Conservation (phyloP, 2,888 invertebrate genomes). For the Melipona bicolor region DNA sequence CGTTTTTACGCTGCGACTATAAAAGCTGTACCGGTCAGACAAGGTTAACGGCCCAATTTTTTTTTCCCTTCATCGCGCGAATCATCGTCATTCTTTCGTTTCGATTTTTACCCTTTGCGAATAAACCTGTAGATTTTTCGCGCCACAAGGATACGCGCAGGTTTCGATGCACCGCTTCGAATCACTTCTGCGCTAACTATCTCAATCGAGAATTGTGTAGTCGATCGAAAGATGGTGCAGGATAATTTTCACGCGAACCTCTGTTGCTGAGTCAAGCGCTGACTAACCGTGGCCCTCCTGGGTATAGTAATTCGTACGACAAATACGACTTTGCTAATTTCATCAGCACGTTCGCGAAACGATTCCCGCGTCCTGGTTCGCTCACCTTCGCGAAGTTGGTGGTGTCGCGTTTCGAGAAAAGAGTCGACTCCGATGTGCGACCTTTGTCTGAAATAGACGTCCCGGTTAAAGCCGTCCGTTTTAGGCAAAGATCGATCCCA, state of each 20-base stretch:
- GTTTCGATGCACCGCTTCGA: neutral
- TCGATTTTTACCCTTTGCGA: conserved; percentile 30
- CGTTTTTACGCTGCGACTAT: conserved; percentile 53
- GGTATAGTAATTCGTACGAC: conserved; percentile 56
- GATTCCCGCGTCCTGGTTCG: conserved; percentile 38
- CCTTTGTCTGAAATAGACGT: conserved; percentile 23
- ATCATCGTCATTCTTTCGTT: conserved; percentile 45
- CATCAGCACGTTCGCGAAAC: conserved; percentile 49
- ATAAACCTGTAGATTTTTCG: conserved; percentile 21
- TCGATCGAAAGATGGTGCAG: neutral
- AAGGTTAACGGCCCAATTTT: conserved; percentile 71
- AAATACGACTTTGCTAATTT: conserved; percentile 62
- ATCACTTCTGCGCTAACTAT: neutral
- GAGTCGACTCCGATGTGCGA: neutral
- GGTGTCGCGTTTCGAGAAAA: conserved; percentile 19
- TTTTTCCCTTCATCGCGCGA: conserved; percentile 29
- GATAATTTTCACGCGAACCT: neutral
- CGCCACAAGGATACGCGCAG: conserved; percentile 15
- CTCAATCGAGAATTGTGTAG: neutral
- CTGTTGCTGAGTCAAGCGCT: conserved; percentile 4
- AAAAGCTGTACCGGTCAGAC: conserved; percentile 59
- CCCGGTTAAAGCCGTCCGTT: conserved; percentile 30
- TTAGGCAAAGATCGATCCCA: conserved; percentile 36
- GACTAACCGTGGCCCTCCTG: conserved; percentile 18
- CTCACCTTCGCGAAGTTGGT: neutral